A percentile compares a stretch with the other conserved stretches of the same genome.
Evolutionary conservation across 2,797 vertebrate genomes (phyloP).

Genomic region (Centropyge bicolor): DNA sequence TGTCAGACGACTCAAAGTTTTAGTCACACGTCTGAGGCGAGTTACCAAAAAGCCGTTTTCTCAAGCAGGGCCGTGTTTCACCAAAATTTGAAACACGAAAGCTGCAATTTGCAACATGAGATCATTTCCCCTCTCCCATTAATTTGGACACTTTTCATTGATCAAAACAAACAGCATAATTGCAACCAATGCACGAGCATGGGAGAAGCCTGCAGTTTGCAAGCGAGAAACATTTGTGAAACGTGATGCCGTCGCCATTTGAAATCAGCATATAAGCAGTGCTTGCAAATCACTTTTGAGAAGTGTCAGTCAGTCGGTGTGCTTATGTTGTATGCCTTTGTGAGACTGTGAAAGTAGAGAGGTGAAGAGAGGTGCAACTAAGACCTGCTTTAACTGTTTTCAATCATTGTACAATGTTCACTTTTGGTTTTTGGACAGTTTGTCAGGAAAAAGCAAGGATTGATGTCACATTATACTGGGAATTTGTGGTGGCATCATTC

Average conservation of each 20-base stretch:
- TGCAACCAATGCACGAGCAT: background rate
- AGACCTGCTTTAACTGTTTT: background rate
- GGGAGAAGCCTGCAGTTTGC: background rate
- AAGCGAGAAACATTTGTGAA: background rate
- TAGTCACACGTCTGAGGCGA: background rate
- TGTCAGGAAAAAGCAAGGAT: too few relatives aligned
- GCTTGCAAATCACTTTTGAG: background rate
- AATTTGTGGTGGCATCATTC: background rate
- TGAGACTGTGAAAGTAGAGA: background rate
- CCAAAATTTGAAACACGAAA: background rate
- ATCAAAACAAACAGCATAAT: background rate
- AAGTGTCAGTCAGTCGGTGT: background rate
- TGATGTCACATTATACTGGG: background rate
- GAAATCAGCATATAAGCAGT: background rate
- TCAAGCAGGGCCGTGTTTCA: background rate
- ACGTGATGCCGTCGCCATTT: background rate
- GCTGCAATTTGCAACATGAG: constrained; percentile 1
- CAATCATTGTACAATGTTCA: background rate
- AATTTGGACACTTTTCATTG: background rate
- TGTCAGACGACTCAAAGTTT: background rate
- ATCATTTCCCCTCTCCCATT: background rate
- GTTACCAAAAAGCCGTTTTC: background rate
- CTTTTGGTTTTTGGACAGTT: background rate
- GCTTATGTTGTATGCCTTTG: background rate
- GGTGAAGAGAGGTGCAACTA: background rate